These are phyloP conservation scores for Sinosuthora webbiana DNA, from an alignment of 2,113 vertebrate species.

Conservation along the genomic window DNA sequence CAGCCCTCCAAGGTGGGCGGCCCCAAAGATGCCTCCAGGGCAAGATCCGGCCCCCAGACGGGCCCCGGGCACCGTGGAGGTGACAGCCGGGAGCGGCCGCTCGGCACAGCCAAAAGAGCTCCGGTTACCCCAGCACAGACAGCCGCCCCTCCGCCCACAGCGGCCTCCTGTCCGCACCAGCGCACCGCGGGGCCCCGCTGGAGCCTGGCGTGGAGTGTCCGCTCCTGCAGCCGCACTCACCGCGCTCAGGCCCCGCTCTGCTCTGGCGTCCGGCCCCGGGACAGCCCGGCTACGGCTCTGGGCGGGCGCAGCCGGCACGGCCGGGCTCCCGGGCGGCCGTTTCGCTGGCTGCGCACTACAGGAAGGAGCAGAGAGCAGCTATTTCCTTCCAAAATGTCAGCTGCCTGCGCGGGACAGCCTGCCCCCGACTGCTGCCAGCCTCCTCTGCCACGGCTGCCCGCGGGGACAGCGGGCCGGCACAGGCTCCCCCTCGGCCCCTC, in stretches of 20 bases:
- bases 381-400: slow-evolving; percentile 69
- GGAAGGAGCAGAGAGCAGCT: slow-evolving; percentile 68
- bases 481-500: rapidly evolving
- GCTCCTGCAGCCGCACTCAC: not conserved
- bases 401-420: slow-evolving; percentile 40
- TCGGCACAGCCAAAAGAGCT: not conserved
- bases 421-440: slow-evolving; percentile 45
- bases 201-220: rapidly evolving
- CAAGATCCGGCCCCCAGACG: not conserved
- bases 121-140: rapidly evolving
- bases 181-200: not conserved
- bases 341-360: slow-evolving; percentile 52
- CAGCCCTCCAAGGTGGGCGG: not conserved
- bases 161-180: not conserved
- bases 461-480: not conserved
- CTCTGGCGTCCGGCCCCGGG: not conserved
- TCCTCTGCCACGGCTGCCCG: not conserved
- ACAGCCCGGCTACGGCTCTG: not conserved
- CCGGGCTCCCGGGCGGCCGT: not conserved
- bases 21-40: not conserved
- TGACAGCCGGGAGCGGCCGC: not conserved
- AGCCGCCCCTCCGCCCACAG: not conserved
- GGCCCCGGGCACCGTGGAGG: not conserved
- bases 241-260: not conserved
- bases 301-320: not conserved